Percentiles rank a stretch among this genome's conserved stretches.
These are phyloP conservation scores for Triops cancriformis DNA, from an alignment of 1,140 invertebrate species.

Conservation along the genomic window DNA sequence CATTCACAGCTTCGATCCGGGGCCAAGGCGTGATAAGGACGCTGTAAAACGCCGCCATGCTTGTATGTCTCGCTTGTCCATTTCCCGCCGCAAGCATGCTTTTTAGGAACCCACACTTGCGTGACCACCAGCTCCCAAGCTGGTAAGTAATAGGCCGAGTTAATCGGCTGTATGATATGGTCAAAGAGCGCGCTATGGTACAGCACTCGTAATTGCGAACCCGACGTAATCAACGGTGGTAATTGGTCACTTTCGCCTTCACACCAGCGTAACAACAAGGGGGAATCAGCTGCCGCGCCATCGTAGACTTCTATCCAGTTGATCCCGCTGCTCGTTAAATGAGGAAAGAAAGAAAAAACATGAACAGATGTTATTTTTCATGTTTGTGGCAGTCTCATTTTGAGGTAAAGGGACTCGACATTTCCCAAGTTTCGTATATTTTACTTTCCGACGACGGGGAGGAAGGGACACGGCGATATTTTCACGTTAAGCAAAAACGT, in stretches of 20 bases:
- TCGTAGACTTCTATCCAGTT: neutral
- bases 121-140: constrained; percentile 4
- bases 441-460: neutral
- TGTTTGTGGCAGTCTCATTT: neutral
- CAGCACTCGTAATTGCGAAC: neutral
- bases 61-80: constrained; percentile 1
- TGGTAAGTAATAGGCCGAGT: neutral
- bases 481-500: neutral
- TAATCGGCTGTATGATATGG: constrained; percentile 9
- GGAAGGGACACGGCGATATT: neutral
- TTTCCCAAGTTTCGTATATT: neutral
- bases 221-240: neutral
- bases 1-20: neutral
- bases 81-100: neutral
- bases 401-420: neutral
- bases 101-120: constrained; percentile 4
- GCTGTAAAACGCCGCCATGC: neutral
- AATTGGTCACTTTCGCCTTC: neutral
- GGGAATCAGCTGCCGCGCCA: neutral
- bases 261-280: neutral
- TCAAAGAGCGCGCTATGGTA: constrained; percentile 4
- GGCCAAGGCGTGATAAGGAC: neutral
- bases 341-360: neutral
- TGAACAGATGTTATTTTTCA: neutral
- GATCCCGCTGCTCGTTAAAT: neutral